phyloP scores from a whole-genome alignment of 2,113 vertebrate genomes.

The Takifugu bimaculatus region DNA sequence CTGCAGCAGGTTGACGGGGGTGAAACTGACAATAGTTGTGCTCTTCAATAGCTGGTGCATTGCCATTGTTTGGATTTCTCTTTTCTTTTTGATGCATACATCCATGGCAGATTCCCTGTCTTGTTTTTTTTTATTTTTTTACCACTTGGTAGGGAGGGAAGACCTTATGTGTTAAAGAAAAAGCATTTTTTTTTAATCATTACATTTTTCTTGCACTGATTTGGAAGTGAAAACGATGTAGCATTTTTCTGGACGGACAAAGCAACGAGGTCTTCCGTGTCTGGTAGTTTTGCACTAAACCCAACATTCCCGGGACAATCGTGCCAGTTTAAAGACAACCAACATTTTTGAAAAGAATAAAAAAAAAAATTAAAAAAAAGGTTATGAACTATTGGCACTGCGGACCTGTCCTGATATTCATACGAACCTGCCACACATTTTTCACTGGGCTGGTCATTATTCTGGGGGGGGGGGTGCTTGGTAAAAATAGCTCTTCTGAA shows the following conservation, averaged over 20 bases:
- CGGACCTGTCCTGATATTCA: background rate
- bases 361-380: slow-evolving; percentile 14
- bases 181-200: slow-evolving; percentile 1
- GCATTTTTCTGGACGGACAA: slow-evolving; percentile 64
- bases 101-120: slow-evolving; percentile 19
- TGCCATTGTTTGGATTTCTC: slow-evolving; percentile 47
- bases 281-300: slow-evolving; percentile 88
- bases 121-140: background rate
- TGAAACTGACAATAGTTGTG: slow-evolving; percentile 39
- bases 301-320: slow-evolving; percentile 77
- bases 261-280: slow-evolving; percentile 82
- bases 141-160: slow-evolving; percentile 41
- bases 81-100: slow-evolving; percentile 11
- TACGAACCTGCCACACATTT: no score
- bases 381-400: background rate
- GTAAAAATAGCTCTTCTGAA: slow-evolving; percentile 31
- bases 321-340: slow-evolving; percentile 39
- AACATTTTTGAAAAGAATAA: slow-evolving; percentile 44
- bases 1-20: slow-evolving; percentile 42
- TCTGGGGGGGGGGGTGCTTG: slow-evolving; percentile 10
- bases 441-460: background rate
- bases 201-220: slow-evolving; percentile 64
- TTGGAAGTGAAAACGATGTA: slow-evolving; percentile 62
- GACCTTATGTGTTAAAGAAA: slow-evolving; percentile 44
- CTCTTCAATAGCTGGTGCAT: slow-evolving; percentile 56